Evolutionary conservation across 2,113 vertebrate species (phyloP).

Genomic region (Mirounga angustirostris): DNA sequence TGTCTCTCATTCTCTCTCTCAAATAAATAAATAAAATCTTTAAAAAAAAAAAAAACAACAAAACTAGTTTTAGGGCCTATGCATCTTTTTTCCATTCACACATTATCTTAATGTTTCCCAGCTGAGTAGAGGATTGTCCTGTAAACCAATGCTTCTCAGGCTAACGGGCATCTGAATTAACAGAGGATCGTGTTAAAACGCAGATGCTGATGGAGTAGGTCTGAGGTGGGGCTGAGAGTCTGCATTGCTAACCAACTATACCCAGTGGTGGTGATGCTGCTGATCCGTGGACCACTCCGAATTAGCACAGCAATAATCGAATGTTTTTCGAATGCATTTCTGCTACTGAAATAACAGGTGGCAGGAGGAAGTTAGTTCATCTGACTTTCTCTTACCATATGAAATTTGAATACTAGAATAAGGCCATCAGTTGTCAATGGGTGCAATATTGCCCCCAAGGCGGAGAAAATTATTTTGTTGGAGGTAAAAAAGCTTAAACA

Average conservation of each 20-base stretch:
- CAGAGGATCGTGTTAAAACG: neutral
- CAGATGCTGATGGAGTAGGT: neutral
- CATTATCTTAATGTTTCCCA: neutral
- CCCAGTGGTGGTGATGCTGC: neutral
- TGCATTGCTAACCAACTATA: neutral
- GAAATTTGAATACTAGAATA: neutral
- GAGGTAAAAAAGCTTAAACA: neutral
- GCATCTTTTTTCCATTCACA: neutral
- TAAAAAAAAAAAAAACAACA: too few relatives aligned
- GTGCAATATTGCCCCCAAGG: neutral
- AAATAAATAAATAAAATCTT: too few relatives aligned
- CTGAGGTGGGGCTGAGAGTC: neutral
- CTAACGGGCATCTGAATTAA: neutral
- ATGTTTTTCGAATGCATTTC: neutral
- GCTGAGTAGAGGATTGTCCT: neutral
- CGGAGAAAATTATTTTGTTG: neutral
- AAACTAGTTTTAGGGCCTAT: neutral
- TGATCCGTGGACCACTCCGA: neutral
- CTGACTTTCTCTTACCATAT: neutral
- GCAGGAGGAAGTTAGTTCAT: neutral
- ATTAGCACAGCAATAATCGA: neutral
- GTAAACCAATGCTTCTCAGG: neutral
- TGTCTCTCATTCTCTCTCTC: too few relatives aligned
- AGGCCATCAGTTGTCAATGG: neutral
- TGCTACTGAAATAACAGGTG: neutral